Base-by-base conservation (phyloP, 2,888 invertebrate species). In the Minunthozetes semirufus region DNA sequence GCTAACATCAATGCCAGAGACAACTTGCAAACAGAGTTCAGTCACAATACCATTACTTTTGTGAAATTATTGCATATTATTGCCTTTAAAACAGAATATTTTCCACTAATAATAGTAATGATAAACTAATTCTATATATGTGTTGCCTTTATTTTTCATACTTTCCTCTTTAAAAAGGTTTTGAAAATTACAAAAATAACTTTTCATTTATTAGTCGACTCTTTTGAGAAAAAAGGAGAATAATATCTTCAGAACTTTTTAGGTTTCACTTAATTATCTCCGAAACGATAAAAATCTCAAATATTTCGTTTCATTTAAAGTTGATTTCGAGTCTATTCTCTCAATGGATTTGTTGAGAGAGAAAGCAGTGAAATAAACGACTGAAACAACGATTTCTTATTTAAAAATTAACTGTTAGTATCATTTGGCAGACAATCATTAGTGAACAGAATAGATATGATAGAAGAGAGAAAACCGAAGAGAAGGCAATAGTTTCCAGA, bases 341-440 rank as follows among this genome's bases (percentile, higher is more conserved):
- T 11, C 8, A 42, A 42, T 42, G 42, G 42, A 42, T 13, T 42
- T 13, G 42, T 42, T 42, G 42, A 42, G 11, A 42, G 42, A 42
- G 42, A 42, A 42, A 13, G 42, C 42, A 42, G 42, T 42, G 42
- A 42, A 42, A 50, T 5, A 50, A 50, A 50, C n/a, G 19, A 19
- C 50, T 19, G 22, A 56, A 25, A 22, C 19, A 56, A 56, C 22
- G 56, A 56, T 56, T 56, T 56, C 56, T 56, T 56, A 56, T 56
- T 56, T 56, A 56, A 56, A 56, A 56, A 56, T 25, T 56, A 56
- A 56, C 19, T 63, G 15, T 63, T 63, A 63, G 17, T 63, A 63
- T 63, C 63, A 27, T 63, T 63, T 63, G 63, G 27, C 63, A 61
- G 19, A 61, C 61, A 63, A 27, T 63, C 63, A 63, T 63, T 63